phyloP scores from a whole-genome alignment of 2,888 invertebrate species.

The Mantis religiosa region DNA sequence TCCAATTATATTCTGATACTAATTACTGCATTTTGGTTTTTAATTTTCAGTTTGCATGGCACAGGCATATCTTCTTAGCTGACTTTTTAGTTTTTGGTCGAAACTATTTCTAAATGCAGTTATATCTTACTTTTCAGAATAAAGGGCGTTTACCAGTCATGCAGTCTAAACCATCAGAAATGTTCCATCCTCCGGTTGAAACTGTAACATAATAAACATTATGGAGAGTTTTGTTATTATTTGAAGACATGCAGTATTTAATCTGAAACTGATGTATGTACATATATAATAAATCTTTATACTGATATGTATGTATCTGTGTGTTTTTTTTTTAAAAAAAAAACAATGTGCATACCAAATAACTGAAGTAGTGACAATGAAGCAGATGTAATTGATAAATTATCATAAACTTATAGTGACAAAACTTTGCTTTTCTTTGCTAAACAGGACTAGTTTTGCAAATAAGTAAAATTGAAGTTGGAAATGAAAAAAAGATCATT shows the following conservation, averaged over 20 bases:
- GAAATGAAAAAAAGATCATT: no score
- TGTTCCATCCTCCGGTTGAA: neutral
- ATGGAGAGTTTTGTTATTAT: neutral
- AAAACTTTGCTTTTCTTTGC: no score
- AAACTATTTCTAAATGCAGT: neutral
- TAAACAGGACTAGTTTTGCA: no score
- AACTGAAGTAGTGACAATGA: no score
- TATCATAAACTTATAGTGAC: no score
- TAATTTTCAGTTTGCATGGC: neutral
- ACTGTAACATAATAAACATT: neutral
- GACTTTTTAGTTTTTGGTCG: neutral
- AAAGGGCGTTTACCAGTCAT: neutral
- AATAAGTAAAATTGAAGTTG: no score
- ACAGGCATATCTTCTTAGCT: neutral
- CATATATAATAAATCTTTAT: neutral
- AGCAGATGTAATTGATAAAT: no score
- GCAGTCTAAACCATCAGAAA: neutral
- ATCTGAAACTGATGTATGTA: neutral
- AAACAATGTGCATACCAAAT: no score
- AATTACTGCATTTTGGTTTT: neutral
- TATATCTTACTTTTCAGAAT: slow-evolving; percentile 6
- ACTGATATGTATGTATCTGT: neutral
- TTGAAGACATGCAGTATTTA: neutral
- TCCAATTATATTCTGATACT: neutral
- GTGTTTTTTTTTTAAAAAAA: neutral